Percentiles rank a stretch among this genome's conserved stretches.
These are phyloP conservation scores for Schrankia costaestrigalis DNA, from an alignment of 2,888 invertebrate genomes.

Conservation along the genomic window DNA sequence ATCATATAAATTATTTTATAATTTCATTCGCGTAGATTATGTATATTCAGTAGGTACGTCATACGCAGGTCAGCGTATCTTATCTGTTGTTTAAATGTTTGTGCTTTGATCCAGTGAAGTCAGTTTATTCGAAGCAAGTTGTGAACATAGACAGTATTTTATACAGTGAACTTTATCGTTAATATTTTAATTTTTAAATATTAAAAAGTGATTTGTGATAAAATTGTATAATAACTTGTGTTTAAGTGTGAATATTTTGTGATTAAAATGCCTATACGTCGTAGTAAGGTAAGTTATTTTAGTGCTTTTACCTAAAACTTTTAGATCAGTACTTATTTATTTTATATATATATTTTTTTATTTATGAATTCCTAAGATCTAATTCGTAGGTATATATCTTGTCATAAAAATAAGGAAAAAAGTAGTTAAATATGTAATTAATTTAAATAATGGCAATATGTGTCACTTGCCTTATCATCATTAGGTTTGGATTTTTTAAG, in stretches of 20 bases:
- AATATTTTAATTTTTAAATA: conserved; percentile 3
- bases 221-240: conserved; percentile 22
- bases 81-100: conserved; percentile 77
- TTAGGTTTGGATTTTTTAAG: no score
- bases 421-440: no score
- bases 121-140: conserved; percentile 68
- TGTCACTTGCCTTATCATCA: no score
- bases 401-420: no score
- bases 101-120: conserved; percentile 70
- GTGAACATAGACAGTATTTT: conserved; percentile 51
- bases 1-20: conserved; percentile 62
- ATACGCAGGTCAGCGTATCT: conserved; percentile 69
- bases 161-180: conserved; percentile 33
- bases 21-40: conserved; percentile 70
- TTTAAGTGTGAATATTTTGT: conserved; percentile 30
- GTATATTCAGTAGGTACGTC: conserved; percentile 54
- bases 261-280: conserved; percentile 70
- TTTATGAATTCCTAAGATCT: no score
- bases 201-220: conserved; percentile 27
- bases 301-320: no score
- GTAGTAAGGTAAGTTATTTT: conserved; percentile 62
- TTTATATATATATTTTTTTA: no score
- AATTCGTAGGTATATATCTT: no score
- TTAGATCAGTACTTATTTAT: no score
- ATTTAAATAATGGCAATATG: no score